A percentile compares a stretch with the other conserved stretches of the same genome.
These are phyloP conservation scores for Aphelenchoides besseyi DNA, from an alignment of 1,140 invertebrate species.

Conservation along the genomic window DNA sequence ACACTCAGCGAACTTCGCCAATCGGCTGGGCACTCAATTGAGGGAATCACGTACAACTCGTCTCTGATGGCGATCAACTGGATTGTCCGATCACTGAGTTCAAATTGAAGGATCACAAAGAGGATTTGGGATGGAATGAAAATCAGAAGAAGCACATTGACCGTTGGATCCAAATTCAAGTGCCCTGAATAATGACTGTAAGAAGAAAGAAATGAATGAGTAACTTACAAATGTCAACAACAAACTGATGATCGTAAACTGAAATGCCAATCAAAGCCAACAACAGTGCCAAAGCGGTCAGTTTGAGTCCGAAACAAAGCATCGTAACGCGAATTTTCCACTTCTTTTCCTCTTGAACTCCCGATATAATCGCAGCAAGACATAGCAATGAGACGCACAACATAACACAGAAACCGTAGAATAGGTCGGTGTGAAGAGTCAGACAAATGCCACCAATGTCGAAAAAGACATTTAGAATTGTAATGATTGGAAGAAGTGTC, in stretches of 20 bases:
- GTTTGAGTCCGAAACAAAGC: background rate
- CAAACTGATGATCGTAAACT: background rate
- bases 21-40: background rate
- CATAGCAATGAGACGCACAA: background rate
- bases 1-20: slow-evolving; percentile 3
- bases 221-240: slow-evolving; percentile 17
- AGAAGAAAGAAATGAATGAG: slow-evolving; percentile 5
- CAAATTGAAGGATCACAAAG: slow-evolving; percentile 7
- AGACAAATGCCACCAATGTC: background rate
- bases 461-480: background rate
- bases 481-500: slow-evolving; percentile 1
- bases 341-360: slow-evolving; percentile 8
- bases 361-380: background rate
- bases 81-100: background rate
- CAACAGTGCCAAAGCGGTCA: background rate
- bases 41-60: slow-evolving; percentile 14
- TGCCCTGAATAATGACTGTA: slow-evolving; percentile 15
- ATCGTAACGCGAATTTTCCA: background rate
- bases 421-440: background rate
- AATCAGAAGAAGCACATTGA: background rate
- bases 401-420: background rate
- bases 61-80: slow-evolving; percentile 8
- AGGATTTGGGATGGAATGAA: background rate
- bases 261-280: background rate
- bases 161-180: background rate